Evolutionary conservation across 2,888 invertebrate genomes (phyloP).

Genomic region (Drosophila nigricruria): DNA sequence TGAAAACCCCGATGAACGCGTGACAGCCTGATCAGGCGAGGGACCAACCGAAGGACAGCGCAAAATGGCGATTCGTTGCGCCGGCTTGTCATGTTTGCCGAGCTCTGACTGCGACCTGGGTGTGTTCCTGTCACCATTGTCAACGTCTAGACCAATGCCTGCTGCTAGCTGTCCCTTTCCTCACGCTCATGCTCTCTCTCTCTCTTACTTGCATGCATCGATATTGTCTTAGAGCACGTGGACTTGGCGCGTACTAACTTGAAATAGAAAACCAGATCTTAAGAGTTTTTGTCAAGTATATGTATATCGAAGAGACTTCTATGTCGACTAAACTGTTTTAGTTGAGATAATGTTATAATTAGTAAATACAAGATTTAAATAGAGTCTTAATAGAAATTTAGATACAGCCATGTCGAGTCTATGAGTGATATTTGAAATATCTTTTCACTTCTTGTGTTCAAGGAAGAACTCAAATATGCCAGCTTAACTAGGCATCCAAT

Average conservation of each 20-base stretch:
- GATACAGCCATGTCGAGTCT: no score
- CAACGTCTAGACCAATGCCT: conserved; percentile 9
- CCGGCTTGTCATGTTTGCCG: conserved; percentile 56
- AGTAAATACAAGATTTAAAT: no score
- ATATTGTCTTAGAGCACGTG: conserved; percentile 13
- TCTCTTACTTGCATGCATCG: conserved; percentile 6
- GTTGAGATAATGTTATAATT: no score
- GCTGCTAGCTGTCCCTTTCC: conserved; percentile 4
- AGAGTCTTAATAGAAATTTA: no score
- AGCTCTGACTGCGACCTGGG: conserved; percentile 27
- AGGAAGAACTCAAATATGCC: no score
- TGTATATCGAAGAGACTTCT: no score
- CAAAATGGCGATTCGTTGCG: conserved; percentile 81
- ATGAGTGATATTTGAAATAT: no score
- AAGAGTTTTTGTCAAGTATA: neutral
- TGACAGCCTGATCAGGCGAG: conserved; percentile 53
- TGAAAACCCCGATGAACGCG: conserved; percentile 27
- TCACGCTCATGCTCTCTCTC: neutral
- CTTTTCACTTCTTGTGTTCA: no score
- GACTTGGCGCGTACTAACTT: conserved; percentile 43
- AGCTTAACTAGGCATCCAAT: no score
- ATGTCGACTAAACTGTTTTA: no score
- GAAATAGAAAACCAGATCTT: neutral
- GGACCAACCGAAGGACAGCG: conserved; percentile 51
- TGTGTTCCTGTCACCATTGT: conserved; percentile 62